Evolutionary conservation across 2,888 invertebrate genomes (phyloP), one percentile per base, ranked within the genome.

Genomic region (Morpho deidamia): DNA sequence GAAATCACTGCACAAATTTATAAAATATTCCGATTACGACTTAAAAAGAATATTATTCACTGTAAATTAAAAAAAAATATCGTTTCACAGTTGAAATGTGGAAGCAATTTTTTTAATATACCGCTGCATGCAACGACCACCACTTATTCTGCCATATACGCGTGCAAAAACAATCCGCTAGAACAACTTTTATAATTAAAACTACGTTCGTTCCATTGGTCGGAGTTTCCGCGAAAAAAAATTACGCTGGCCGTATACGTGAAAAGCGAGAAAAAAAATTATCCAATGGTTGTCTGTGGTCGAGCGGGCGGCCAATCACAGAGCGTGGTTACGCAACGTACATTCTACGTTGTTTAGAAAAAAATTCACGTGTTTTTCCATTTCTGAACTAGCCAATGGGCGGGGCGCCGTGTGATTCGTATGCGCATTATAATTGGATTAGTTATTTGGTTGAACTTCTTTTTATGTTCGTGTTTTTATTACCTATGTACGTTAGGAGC

Each of bases 341-440:
- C 76, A 76, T 76, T 81, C 80, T 81, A 88, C 88, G 87, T 85
- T 77, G 80, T 73, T 80, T 81, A 82, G 83, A 79, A 81, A 81
- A 72, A 87, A 86, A 83, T 69, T 83, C 77, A 87, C 83, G 85
- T 87, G 84, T 85, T 86, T 85, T 88, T 83, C 83, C 82, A 82
- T 78, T 78, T 73, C 72, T 62, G 66, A 67, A 72, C 69, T 74
- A 76, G 78, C 86, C 85, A 84, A 84, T 87, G 74, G 78, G 76
- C 71, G 78, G 51, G 61, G 70, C 55, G 60, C 48, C 56, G 58
- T 59, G 59, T 64, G 55, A 66, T 78, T 75, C 66, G 68, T 77
- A 78, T 74, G 74, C 73, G 77, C 81, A 78, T 81, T 81, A 76
- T 77, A 75, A 83, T 80, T 80, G 64, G 69, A 73, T 72, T 65